These are phyloP conservation scores for Phoeniculus purpureus DNA, from an alignment of 2,797 vertebrate genomes.

Conservation along the genomic window DNA sequence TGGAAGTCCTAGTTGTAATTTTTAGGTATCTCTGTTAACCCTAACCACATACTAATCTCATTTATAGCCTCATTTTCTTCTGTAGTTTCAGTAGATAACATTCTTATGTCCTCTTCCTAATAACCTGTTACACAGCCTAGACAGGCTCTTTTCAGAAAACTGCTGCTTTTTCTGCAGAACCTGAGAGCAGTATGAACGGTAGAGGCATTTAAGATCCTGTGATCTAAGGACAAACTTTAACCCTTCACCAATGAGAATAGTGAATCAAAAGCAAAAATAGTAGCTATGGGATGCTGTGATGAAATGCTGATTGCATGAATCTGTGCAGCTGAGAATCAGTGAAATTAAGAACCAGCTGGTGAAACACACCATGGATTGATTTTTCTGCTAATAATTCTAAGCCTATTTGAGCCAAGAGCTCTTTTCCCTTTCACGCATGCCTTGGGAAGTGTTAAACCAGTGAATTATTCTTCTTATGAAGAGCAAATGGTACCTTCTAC, in stretches of 20 bases:
- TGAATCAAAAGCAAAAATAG: background rate
- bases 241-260: background rate
- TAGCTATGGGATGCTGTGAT: background rate
- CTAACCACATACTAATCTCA: background rate
- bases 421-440: slow-evolving; percentile 2
- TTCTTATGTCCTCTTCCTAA: background rate
- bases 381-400: slow-evolving; percentile 25
- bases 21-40: background rate
- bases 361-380: background rate
- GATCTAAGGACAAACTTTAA: background rate
- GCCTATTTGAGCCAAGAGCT: background rate
- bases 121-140: background rate
- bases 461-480: slow-evolving; percentile 36
- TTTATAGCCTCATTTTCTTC: background rate
- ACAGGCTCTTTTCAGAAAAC: background rate
- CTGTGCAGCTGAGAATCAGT: background rate
- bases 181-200: background rate
- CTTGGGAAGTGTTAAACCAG: slow-evolving; percentile 26
- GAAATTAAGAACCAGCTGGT: slow-evolving; percentile 34
- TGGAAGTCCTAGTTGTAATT: background rate
- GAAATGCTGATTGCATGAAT: background rate
- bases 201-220: background rate
- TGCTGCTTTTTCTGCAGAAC: background rate
- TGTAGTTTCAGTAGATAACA: background rate
- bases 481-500: slow-evolving; percentile 41